Base-by-base conservation (phyloP, 2,888 invertebrate genomes). In the Chrysolina americana region DNA sequence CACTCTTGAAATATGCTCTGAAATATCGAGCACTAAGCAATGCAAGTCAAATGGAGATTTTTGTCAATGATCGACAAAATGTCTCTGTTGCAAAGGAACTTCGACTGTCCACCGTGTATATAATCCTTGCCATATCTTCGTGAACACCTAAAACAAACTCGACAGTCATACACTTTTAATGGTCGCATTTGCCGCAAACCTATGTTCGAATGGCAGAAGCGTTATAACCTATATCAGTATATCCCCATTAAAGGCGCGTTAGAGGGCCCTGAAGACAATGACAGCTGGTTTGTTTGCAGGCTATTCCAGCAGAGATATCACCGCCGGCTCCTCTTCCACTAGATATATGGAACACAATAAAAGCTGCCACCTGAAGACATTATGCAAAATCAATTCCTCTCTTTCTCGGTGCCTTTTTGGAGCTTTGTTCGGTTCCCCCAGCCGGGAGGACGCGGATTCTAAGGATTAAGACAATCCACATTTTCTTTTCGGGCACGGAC, bases 381-480 rank as follows among this genome's bases (percentile, higher is more conserved):
- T 89, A 89, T 89, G 88, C 88, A 89, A 89, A 89, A 88, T 88
- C 89, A 88, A 89, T 89, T 88, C 88, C 85, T 86, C 84, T 86
- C 86, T 84, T 85, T 79, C 84, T 82, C 81, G 78, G 71, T 76
- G 74, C 76, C 82, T 65, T 72, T 75, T 68, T 68, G 75, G 73
- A 79, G 85, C 86, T 86, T 87, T 87, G 86, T 86, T 86, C 86
- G 81, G 81, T 82, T 82, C 83, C 85, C 83, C 83, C 83, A 56
- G 70, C 70, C 76, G 83, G 83, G 81, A 83, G 81, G 81, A 80
- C 82, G 80, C 79, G 85, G 85, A 87, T 86, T 86, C 85, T 85
- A 83, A 84, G 86, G 86, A 87, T 87, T 87, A 87, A 84, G 83
- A 84, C 83, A 82, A 84, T 83, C 81, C 83, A 78, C 81, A 82